Evolutionary conservation across 2,888 invertebrate genomes (phyloP), one percentile per base, ranked within the genome.

Genomic region (Geophilus truncorum): DNA sequence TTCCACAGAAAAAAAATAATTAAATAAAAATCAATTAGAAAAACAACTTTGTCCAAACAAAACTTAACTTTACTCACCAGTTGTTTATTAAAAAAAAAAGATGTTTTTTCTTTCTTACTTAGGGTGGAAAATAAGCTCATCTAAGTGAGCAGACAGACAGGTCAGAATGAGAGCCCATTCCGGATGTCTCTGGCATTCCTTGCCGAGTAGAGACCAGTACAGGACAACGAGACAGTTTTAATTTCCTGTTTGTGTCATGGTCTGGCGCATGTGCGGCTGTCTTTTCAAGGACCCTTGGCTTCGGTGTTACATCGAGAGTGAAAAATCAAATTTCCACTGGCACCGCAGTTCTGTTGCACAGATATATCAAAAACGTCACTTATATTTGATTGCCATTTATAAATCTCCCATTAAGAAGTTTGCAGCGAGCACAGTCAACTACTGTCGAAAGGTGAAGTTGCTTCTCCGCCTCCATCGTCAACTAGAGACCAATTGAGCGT

Each of bases 161-260:
- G 28, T 70, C 70, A 70, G 25, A 70, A 70, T 70, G 70, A 70
- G 70, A 70, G 28, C 70, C 51, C 70, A 70, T 70, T 70, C 70
- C 70, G 70, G 70, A 70, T 70, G 70, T 70, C 70, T 70, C 70
- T 70, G 70, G 70, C 70, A 70, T 70, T 70, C 70, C 70, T 70
- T 15, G 28, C 70, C 45, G 70, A 23, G 70, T 70, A 70, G 70
- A 70, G 70, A 70, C 70, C 70, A 70, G 28, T 28, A 70, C 70
- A 70, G 70, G 70, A 70, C 70, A 70, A 70, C 70, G 70, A 70
- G 70, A 70, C 70, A 70, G 70, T 70, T 70, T 70, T 70, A 70
- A 70, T 70, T 70, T 70, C 70, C 70, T 70, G 70, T 70, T 70
- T 70, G 70, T 70, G 70, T 70, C 70, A 70, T 70, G 70, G 70